phyloP scores from a whole-genome alignment of 1,140 invertebrate genomes.

The Drosophila navojoa region DNA sequence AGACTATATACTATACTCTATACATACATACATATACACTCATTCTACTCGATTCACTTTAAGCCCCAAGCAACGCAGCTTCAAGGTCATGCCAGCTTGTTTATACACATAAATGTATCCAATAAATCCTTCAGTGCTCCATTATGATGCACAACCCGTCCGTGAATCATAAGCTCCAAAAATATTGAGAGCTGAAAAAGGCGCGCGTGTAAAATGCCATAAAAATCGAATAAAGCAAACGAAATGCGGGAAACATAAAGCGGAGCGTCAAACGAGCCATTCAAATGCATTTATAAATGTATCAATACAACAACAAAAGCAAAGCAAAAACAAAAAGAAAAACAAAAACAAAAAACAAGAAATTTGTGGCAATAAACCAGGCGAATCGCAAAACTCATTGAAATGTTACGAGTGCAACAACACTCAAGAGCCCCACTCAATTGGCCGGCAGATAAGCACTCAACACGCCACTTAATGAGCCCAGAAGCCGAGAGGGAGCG shows the following conservation, averaged over 20 bases:
- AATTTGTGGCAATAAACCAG: slow-evolving; percentile 64
- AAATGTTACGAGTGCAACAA: slow-evolving; percentile 69
- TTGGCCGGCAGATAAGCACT: slow-evolving; percentile 51
- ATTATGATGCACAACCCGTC: slow-evolving; percentile 42
- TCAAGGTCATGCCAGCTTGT: neutral
- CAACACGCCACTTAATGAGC: slow-evolving; percentile 47
- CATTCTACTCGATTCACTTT: too few relatives aligned
- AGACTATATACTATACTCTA: too few relatives aligned
- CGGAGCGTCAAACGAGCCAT: slow-evolving; percentile 45
- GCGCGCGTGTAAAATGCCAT: slow-evolving; percentile 62
- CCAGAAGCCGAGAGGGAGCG: slow-evolving; percentile 18
- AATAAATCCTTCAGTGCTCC: slow-evolving; percentile 43
- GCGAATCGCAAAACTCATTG: slow-evolving; percentile 62
- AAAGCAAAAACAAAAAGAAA: slow-evolving; percentile 8
- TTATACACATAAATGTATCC: slow-evolving; percentile 11
- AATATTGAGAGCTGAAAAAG: slow-evolving; percentile 48
- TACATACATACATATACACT: too few relatives aligned
- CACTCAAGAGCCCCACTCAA: slow-evolving; percentile 72
- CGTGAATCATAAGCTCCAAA: slow-evolving; percentile 52
- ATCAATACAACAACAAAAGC: slow-evolving; percentile 52
- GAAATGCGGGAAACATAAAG: slow-evolving; percentile 68
- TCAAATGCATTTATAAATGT: slow-evolving; percentile 71
- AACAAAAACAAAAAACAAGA: slow-evolving; percentile 26
- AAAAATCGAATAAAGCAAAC: slow-evolving; percentile 62
- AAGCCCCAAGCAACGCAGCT: too few relatives aligned